Conservation (phyloP, 2,113 vertebrate species). For the Pteronura brasiliensis region DNA sequence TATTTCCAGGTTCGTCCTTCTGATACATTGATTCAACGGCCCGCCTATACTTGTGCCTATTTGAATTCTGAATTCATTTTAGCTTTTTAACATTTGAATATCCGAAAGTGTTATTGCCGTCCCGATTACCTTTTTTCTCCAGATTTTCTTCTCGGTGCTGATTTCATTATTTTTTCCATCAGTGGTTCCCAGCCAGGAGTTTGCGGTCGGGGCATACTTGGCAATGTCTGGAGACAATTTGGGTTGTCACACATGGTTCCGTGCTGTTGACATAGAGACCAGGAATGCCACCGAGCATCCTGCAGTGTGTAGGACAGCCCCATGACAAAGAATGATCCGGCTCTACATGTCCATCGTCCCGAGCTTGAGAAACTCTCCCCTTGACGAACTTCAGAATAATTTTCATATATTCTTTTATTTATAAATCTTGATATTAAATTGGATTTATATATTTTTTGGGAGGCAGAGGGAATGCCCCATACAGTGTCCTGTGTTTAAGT, state of each 20-base stretch:
- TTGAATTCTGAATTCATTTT: background rate
- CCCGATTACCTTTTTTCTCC: background rate
- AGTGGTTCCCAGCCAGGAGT: background rate
- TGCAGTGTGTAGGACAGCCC: accelerated
- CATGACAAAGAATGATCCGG: too few relatives aligned
- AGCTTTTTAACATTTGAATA: background rate
- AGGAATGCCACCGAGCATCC: background rate
- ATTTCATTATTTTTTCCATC: background rate
- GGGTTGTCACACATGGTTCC: background rate
- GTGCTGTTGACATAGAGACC: background rate
- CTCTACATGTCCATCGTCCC: accelerated
- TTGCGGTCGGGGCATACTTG: background rate
- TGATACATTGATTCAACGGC: background rate
- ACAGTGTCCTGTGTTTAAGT: background rate
- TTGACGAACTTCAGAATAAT: background rate
- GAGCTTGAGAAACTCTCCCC: background rate
- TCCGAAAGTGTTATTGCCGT: background rate
- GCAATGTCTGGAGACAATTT: background rate
- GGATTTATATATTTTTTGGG: background rate
- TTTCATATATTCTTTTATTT: background rate
- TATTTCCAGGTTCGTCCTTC: background rate
- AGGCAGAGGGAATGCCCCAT: too few relatives aligned
- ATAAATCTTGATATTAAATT: background rate
- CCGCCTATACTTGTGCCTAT: background rate
- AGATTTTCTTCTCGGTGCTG: background rate